These are phyloP conservation scores for Melanaphis sacchari DNA, from an alignment of 1,140 invertebrate genomes.

Conservation along the genomic window DNA sequence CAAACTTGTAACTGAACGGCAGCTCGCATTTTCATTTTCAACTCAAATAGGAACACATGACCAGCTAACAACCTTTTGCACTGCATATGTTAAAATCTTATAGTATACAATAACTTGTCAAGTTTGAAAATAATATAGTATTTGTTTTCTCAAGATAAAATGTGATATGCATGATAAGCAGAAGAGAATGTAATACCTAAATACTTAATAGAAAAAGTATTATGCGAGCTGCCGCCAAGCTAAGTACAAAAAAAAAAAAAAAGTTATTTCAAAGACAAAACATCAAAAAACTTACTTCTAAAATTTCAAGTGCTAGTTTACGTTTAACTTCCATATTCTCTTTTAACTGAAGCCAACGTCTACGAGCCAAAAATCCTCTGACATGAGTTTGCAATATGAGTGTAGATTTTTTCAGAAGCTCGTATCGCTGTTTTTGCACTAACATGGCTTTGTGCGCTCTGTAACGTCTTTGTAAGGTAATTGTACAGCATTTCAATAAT, in stretches of 20 bases:
- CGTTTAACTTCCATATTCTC: not conserved
- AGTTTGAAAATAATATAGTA: not conserved
- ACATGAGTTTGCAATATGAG: not conserved
- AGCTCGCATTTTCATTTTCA: slow-evolving; percentile 40
- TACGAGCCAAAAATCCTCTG: not conserved
- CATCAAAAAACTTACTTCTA: slow-evolving; percentile 17
- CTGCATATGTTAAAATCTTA: not conserved
- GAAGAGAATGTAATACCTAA: not conserved
- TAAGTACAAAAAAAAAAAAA: not conserved
- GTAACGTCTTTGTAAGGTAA: slow-evolving; percentile 68
- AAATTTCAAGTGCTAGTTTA: not conserved
- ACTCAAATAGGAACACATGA: slow-evolving; percentile 12
- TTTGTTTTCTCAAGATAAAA: not conserved
- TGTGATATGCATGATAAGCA: not conserved
- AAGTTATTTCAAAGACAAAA: not conserved
- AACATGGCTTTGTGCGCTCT: slow-evolving; percentile 61
- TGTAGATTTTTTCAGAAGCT: not conserved
- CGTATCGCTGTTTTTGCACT: slow-evolving; percentile 61
- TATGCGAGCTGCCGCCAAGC: not conserved
- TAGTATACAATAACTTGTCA: not conserved
- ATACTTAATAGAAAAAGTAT: not conserved
- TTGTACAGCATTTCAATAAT: slow-evolving; percentile 65
- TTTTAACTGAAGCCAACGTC: slow-evolving; percentile 10
- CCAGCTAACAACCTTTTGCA: slow-evolving; percentile 18
- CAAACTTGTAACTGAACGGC: slow-evolving; percentile 18